Evolutionary conservation across 2,113 vertebrate species (phyloP).

Genomic region (Calidris pygmaea): DNA sequence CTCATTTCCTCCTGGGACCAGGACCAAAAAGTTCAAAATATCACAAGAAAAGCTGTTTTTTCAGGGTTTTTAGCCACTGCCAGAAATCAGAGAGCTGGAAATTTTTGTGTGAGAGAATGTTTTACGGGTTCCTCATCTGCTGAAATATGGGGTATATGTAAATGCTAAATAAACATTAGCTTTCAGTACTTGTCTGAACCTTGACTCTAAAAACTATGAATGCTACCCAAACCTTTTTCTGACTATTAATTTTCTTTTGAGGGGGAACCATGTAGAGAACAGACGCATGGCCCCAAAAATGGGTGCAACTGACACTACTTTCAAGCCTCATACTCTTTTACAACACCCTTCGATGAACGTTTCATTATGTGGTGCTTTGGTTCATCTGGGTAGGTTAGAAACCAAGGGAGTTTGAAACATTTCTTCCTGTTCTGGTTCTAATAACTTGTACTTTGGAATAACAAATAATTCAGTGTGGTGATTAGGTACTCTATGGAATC

Average conservation of each 20-base stretch:
- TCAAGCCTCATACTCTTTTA: neutral
- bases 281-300: neutral
- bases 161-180: neutral
- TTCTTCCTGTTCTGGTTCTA: constrained; percentile 35
- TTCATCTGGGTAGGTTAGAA: constrained; percentile 12
- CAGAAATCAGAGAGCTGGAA: neutral
- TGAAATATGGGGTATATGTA: neutral
- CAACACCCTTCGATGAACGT: neutral
- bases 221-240: neutral
- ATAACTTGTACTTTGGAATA: constrained; percentile 6
- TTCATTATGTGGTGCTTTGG: neutral
- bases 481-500: neutral
- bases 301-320: neutral
- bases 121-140: neutral
- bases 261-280: accelerated
- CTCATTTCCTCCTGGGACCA: neutral
- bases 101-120: neutral
- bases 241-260: neutral
- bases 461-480: neutral
- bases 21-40: neutral
- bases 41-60: neutral
- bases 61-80: neutral
- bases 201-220: neutral
- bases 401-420: neutral
- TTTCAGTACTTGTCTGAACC: neutral